These are phyloP conservation scores for Nothura maculosa DNA, from an alignment of 2,797 vertebrate genomes.

Conservation along the genomic window DNA sequence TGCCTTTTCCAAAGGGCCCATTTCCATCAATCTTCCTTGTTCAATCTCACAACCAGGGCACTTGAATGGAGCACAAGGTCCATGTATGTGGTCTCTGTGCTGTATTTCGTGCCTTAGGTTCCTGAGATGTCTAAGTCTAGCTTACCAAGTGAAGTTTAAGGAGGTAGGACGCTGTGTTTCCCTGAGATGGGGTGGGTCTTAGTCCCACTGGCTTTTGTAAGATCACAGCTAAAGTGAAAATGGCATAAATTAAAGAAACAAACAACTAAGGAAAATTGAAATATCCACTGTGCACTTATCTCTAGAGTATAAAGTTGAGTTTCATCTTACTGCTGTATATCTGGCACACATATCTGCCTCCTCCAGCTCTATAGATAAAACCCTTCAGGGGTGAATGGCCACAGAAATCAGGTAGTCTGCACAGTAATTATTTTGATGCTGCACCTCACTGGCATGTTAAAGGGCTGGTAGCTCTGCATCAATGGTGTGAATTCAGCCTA, in stretches of 20 bases:
- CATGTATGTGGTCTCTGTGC: not conserved
- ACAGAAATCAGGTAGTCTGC: not conserved
- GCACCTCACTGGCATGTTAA: not conserved
- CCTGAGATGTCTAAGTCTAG: not conserved
- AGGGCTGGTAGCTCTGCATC: not conserved
- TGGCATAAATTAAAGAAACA: too few relatives aligned
- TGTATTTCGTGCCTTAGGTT: not conserved
- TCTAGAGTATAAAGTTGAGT: not conserved
- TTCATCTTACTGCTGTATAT: not conserved
- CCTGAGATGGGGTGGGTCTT: not conserved
- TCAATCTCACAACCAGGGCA: accelerated
- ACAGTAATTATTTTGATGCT: not conserved
- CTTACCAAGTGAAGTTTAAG: not conserved
- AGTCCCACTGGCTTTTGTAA: not conserved
- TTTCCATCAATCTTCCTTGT: not conserved
- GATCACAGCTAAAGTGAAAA: not conserved
- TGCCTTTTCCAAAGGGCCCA: not conserved
- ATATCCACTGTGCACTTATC: not conserved
- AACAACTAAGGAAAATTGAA: not conserved
- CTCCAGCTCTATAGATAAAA: not conserved
- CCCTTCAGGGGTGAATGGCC: not conserved
- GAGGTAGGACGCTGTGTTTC: not conserved
- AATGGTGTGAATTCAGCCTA: not conserved
- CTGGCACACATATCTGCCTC: accelerated
- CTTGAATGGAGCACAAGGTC: not conserved